A percentile compares a stretch with the other conserved stretches of the same genome.
phyloP scores from a whole-genome alignment of 30 jellyfish, hydroid and myxozoan species.

The Pseudorhiza aurosa region DNA sequence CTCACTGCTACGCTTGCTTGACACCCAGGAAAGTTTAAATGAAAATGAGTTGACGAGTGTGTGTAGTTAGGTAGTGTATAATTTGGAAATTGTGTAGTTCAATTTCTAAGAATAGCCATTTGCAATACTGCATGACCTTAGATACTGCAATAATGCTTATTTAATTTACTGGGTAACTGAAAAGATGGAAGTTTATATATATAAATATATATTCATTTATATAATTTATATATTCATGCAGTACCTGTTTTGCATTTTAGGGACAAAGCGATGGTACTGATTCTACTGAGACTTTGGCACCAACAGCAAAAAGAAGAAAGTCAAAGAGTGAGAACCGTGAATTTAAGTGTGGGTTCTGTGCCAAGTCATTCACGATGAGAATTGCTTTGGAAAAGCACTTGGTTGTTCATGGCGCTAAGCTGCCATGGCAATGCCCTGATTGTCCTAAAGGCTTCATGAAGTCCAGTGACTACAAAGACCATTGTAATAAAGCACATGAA shows the following conservation, averaged over 20 bases:
- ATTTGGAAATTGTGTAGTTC: no score
- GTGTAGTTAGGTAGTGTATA: no score
- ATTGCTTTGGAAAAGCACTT: constrained; percentile 58
- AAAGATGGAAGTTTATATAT: no score
- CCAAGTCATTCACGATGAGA: constrained; percentile 64
- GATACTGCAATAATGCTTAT: no score
- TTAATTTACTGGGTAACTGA: no score
- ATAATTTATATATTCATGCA: background rate
- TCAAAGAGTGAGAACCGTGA: constrained; percentile 36
- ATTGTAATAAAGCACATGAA: constrained; percentile 55
- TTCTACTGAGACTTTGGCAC: background rate
- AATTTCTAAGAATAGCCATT: no score
- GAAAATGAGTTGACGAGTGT: no score
- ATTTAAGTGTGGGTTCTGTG: constrained; percentile 65
- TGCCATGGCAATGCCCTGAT: constrained; percentile 77
- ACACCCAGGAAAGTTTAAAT: no score
- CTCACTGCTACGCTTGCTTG: no score
- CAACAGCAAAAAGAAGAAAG: constrained; percentile 12
- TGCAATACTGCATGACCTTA: no score
- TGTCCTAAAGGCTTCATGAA: constrained; percentile 75
- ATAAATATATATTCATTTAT: background rate
- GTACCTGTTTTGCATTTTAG: background rate
- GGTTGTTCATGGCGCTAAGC: constrained; percentile 66
- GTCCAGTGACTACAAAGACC: constrained; percentile 69
- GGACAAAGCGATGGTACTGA: background rate